Evolutionary conservation across 2,797 vertebrate genomes (phyloP).

Genomic region (Eupleurogrammus muticus): DNA sequence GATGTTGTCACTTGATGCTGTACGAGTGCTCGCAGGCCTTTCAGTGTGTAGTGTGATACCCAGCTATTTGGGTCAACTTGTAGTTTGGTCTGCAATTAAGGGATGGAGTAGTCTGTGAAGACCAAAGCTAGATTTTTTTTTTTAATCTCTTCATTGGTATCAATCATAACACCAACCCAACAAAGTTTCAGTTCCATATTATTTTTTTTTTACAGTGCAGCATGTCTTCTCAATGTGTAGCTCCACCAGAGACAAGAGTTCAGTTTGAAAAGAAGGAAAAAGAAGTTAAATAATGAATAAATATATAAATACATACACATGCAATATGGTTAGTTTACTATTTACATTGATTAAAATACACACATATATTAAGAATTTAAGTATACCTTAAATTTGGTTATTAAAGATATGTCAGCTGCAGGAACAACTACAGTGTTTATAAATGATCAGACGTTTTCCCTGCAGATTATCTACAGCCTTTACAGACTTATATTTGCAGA

Average conservation of each 20-base stretch:
- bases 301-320: neutral
- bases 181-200: neutral
- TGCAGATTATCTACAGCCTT: too few relatives aligned
- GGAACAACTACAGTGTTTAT: too few relatives aligned
- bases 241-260: neutral
- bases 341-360: too few relatives aligned
- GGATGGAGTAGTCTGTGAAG: neutral
- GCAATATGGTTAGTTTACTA: too few relatives aligned
- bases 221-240: neutral
- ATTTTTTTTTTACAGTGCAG: neutral
- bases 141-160: constrained; percentile 6
- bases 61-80: constrained; percentile 47
- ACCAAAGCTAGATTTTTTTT: neutral
- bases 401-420: too few relatives aligned
- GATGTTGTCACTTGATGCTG: constrained; percentile 56
- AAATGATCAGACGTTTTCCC: too few relatives aligned
- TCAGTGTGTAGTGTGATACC: constrained; percentile 30
- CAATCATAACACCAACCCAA: neutral
- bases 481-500: neutral
- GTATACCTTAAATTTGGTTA: too few relatives aligned
- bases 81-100: constrained; percentile 26
- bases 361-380: too few relatives aligned
- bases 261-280: neutral
- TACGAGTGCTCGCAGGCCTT: constrained; percentile 33
- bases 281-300: neutral